These are phyloP conservation scores for Bos indicus DNA, from an alignment of 2,113 vertebrate species.

Conservation along the genomic window DNA sequence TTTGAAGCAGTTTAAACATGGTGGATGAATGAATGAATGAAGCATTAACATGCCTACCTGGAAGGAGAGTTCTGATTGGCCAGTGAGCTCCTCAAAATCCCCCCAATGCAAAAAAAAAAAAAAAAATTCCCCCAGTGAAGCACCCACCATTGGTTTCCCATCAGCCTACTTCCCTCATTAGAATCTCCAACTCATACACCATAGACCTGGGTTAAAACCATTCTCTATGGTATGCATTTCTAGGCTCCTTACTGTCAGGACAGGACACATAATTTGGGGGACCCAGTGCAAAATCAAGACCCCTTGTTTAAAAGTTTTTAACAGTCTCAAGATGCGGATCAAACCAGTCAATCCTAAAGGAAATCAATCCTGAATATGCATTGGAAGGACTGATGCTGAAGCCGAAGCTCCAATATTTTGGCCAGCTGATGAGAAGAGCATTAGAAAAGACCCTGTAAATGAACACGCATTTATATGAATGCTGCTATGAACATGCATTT, in stretches of 20 bases:
- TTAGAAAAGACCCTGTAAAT: not conserved
- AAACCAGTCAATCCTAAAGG: not conserved
- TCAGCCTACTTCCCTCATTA: not conserved
- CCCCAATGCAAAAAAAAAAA: not conserved
- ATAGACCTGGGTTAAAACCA: not conserved
- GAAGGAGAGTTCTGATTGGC: not conserved
- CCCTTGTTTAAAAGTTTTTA: not conserved
- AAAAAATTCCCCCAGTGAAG: not conserved
- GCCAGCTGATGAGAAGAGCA: not conserved
- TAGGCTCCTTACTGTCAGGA: not conserved
- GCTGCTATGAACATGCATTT: not conserved
- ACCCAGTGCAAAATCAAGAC: not conserved
- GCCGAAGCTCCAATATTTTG: not conserved
- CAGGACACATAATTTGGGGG: not conserved
- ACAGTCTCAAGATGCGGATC: not conserved
- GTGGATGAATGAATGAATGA: not conserved
- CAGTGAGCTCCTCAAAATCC: not conserved
- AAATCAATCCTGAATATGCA: not conserved
- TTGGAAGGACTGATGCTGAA: not conserved
- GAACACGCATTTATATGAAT: not conserved
- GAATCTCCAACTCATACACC: not conserved
- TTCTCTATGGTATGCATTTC: not conserved
- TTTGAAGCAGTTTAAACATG: not conserved
- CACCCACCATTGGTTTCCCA: not conserved
- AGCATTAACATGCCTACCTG: not conserved